Percentiles rank a stretch among this genome's conserved stretches.
Evolutionary conservation across 2,113 vertebrate genomes (phyloP).

Genomic region (Anoplopoma fimbria): DNA sequence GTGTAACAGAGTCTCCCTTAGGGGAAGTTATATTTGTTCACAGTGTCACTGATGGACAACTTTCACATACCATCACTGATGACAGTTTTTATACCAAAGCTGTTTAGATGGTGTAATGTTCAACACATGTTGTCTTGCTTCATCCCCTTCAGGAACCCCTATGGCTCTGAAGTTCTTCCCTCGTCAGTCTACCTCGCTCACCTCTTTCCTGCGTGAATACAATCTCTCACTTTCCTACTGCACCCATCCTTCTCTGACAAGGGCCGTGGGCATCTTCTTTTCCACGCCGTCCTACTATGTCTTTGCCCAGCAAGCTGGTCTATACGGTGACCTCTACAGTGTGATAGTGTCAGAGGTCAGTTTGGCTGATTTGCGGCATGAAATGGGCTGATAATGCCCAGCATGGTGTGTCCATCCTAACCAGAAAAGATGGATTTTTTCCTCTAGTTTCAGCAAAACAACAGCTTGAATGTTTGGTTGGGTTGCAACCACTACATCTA

Average conservation of each 20-base stretch:
- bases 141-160: conserved; percentile 81
- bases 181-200: conserved; percentile 80
- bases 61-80: background rate
- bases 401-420: background rate
- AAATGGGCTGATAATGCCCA: background rate
- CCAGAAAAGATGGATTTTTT: background rate
- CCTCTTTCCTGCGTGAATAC: conserved; percentile 91
- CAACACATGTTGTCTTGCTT: conserved; percentile 18
- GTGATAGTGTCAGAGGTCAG: conserved; percentile 88
- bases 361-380: conserved; percentile 24
- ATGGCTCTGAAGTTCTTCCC: conserved; percentile 93
- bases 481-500: background rate
- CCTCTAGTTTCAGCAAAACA: background rate
- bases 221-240: conserved; percentile 91
- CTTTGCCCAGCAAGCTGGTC: conserved; percentile 90
- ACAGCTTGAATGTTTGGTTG: background rate
- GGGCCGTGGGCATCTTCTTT: conserved; percentile 88
- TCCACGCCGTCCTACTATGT: conserved; percentile 88
- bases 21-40: conserved; percentile 69
- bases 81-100: conserved; percentile 18
- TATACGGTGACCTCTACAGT: conserved; percentile 89
- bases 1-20: conserved; percentile 53
- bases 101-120: conserved; percentile 1
- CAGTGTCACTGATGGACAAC: conserved; percentile 49
- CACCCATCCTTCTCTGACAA: conserved; percentile 87